phyloP scores from a whole-genome alignment of 2,113 vertebrate species.

The Sclerurus mexicanus region DNA sequence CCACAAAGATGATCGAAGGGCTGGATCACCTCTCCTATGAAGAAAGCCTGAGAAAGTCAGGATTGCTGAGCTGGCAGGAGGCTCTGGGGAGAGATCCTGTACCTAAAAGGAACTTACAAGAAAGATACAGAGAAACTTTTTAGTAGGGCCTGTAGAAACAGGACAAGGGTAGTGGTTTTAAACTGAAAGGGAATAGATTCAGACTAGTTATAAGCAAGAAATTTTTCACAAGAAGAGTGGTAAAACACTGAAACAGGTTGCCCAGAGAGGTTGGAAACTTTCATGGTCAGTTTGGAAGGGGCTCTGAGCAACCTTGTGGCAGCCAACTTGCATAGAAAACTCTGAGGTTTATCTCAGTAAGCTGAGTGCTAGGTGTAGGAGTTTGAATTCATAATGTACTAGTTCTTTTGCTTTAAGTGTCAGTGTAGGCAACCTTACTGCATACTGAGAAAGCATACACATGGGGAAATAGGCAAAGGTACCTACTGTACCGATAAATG shows the following conservation, averaged over 20 bases:
- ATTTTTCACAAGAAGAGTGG: not conserved
- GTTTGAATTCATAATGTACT: not conserved
- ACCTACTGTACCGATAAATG: not conserved
- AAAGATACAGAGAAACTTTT: not conserved
- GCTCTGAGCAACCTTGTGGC: not conserved
- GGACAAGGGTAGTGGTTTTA: not conserved
- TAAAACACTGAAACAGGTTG: not conserved
- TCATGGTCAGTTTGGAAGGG: not conserved
- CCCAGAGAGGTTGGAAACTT: not conserved
- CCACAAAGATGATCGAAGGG: not conserved
- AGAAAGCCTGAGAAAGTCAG: not conserved
- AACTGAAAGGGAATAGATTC: not conserved
- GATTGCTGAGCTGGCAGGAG: not conserved
- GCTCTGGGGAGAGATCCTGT: not conserved
- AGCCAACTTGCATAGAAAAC: not conserved
- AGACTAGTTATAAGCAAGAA: not conserved
- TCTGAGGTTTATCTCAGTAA: not conserved
- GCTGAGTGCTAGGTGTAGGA: not conserved
- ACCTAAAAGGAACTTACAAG: not conserved
- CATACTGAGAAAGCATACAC: not conserved
- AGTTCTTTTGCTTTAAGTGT: not conserved
- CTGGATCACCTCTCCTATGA: not conserved
- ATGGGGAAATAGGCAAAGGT: not conserved
- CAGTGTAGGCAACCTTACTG: not conserved
- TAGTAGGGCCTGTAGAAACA: not conserved